phyloP scores from a whole-genome alignment of 2,888 invertebrate genomes.

The Pyrrhosoma nymphula region DNA sequence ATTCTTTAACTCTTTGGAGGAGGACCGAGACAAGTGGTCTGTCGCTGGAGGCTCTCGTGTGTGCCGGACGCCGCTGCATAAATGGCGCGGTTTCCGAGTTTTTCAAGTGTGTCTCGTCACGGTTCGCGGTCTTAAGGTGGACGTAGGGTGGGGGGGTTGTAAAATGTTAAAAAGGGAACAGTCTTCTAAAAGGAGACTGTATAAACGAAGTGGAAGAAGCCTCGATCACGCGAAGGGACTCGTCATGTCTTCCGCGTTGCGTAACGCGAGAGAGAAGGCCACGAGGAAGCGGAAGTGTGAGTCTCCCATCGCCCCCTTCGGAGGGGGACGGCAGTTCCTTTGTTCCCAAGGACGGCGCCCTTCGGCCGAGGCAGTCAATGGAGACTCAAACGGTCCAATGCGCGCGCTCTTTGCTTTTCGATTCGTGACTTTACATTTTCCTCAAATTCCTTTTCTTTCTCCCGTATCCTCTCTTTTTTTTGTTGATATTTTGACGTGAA shows the following conservation, averaged over 20 bases:
- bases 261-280: constrained; percentile 18
- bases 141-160: no score
- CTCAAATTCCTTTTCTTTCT: background rate
- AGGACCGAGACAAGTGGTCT: no score
- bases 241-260: background rate
- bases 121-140: background rate
- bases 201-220: no score
- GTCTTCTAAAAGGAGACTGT: no score
- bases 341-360: constrained; percentile 34
- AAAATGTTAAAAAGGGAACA: no score
- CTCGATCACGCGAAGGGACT: background rate
- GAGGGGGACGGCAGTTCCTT: no score
- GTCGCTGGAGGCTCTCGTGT: no score
- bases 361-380: background rate
- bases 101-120: constrained; percentile 41
- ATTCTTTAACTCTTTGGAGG: no score
- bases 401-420: background rate
- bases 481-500: no score
- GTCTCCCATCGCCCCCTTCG: no score
- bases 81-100: constrained; percentile 14
- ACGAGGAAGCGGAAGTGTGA: constrained; percentile 23
- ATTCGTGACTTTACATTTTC: background rate
- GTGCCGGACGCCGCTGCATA: no score
- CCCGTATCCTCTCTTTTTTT: background rate
- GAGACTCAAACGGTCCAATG: background rate